phyloP scores from a whole-genome alignment of 2,113 vertebrate species.

The Gnathonemus echidnorhynchus region DNA sequence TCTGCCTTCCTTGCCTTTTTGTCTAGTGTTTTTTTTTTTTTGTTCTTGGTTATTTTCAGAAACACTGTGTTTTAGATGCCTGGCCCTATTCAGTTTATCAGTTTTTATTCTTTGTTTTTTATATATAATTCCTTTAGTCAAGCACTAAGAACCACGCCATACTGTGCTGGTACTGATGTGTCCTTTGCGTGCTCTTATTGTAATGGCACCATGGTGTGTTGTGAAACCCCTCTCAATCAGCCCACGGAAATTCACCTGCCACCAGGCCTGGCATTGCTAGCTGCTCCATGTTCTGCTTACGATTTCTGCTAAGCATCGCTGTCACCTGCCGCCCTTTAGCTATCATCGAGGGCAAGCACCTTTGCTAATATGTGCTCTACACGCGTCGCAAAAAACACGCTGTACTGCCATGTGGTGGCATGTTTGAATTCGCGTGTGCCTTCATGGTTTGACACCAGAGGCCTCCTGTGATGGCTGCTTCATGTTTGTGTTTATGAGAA shows the following conservation, averaged over 20 bases:
- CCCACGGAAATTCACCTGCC: background rate
- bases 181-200: background rate
- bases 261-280: background rate
- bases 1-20: background rate
- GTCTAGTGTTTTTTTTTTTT: background rate
- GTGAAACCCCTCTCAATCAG: background rate
- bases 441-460: background rate
- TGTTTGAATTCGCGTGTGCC: background rate
- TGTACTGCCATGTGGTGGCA: background rate
- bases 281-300: background rate
- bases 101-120: background rate
- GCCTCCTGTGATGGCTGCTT: background rate
- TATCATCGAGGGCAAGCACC: background rate
- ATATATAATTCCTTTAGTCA: background rate
- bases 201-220: background rate
- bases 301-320: background rate
- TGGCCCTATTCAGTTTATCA: background rate
- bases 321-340: background rate
- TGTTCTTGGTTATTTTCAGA: slow-evolving; percentile 1
- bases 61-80: background rate
- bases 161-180: background rate
- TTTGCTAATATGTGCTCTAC: background rate
- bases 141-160: background rate
- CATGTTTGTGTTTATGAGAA: background rate
- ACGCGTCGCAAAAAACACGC: background rate